phyloP scores from a whole-genome alignment of 2,797 vertebrate species.

The Syngnathus acus region DNA sequence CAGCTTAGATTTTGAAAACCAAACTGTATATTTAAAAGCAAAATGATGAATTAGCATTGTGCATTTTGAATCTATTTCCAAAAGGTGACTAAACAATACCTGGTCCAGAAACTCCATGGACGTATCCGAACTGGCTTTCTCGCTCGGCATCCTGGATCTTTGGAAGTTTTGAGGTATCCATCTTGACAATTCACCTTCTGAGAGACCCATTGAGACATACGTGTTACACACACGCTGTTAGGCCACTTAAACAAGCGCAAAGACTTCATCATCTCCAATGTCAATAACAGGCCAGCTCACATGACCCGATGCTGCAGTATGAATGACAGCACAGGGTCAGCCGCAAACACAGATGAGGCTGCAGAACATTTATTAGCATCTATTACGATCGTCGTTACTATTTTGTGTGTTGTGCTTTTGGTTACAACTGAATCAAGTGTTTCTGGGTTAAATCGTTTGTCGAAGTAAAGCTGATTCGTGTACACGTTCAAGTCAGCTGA shows the following conservation, averaged over 20 bases:
- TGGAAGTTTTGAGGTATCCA: conserved; percentile 87
- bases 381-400: background rate
- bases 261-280: conserved; percentile 1
- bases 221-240: background rate
- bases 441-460: background rate
- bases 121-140: conserved; percentile 83
- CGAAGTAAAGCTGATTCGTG: conserved; percentile 44
- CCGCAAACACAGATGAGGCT: background rate
- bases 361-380: background rate
- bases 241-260: background rate
- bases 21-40: background rate
- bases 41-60: too few species aligned
- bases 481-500: conserved; percentile 36
- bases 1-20: background rate
- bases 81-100: conserved; percentile 59
- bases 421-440: background rate
- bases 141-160: conserved; percentile 85
- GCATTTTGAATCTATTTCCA: background rate
- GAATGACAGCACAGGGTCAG: background rate
- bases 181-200: conserved; percentile 48
- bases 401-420: background rate
- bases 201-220: conserved; percentile 2
- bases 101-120: conserved; percentile 90
- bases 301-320: conserved; percentile 4
- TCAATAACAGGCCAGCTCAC: background rate